Percentiles rank a stretch among this genome's conserved stretches.
phyloP scores from a whole-genome alignment of 2,888 invertebrate genomes.

The Disparrhopalites patrizii region DNA sequence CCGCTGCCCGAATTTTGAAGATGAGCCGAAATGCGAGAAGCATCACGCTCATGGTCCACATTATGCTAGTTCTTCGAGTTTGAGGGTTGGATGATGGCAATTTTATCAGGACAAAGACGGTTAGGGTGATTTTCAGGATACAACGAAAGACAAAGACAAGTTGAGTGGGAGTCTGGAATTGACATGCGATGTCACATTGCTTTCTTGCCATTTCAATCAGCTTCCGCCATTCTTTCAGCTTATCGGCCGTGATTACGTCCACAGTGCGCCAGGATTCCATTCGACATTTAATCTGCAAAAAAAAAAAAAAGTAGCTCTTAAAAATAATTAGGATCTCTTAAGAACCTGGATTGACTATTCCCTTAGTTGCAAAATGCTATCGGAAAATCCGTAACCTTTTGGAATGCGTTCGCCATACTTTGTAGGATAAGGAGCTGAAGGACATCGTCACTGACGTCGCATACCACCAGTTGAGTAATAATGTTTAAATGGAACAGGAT shows the following conservation, averaged over 20 bases:
- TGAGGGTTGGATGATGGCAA: not conserved
- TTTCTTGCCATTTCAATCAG: not conserved
- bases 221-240: not conserved
- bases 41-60: not conserved
- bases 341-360: too few relatives aligned
- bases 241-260: not conserved
- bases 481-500: too few relatives aligned
- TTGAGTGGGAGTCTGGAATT: not conserved
- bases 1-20: not conserved
- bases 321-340: too few relatives aligned
- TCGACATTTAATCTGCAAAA: not conserved
- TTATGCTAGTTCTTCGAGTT: not conserved
- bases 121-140: not conserved
- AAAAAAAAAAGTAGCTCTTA: too few relatives aligned
- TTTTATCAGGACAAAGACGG: not conserved
- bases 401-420: too few relatives aligned
- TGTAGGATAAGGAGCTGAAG: too few relatives aligned
- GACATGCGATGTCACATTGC: not conserved
- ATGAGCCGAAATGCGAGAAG: not conserved
- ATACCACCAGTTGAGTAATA: too few relatives aligned
- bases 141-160: not conserved
- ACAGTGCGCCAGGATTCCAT: not conserved
- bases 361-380: too few relatives aligned
- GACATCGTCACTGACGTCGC: too few relatives aligned
- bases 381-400: too few relatives aligned